Conservation (phyloP, 2,888 invertebrate species). For the Leistus spinibarbis region DNA sequence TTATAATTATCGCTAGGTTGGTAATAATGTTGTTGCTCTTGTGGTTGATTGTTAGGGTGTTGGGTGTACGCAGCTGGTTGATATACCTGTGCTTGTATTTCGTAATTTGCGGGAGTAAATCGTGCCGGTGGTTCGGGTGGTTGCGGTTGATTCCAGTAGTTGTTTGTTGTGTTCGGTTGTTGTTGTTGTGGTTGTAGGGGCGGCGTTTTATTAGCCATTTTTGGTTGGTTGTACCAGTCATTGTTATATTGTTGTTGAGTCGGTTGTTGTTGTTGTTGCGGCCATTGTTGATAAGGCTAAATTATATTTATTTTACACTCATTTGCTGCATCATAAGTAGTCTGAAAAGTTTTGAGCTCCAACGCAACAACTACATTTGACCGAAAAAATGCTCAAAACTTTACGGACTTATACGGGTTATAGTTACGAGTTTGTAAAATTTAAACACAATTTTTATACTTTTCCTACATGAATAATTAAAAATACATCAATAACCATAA, state of each 20-base stretch:
- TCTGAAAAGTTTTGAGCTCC: too few species aligned
- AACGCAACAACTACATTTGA: too few species aligned
- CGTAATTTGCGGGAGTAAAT: slow-evolving; percentile 45
- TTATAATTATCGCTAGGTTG: slow-evolving; percentile 26
- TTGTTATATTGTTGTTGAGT: slow-evolving; percentile 45
- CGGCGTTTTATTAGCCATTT: slow-evolving; percentile 44
- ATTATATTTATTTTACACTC: neutral
- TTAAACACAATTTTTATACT: too few species aligned
- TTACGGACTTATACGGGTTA: too few species aligned
- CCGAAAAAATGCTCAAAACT: too few species aligned
- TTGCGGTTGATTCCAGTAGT: slow-evolving; percentile 46
- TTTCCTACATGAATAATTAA: too few species aligned
- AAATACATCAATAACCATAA: too few species aligned
- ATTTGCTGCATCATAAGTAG: too few species aligned
- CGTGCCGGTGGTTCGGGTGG: slow-evolving; percentile 42
- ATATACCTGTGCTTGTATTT: slow-evolving; percentile 45
- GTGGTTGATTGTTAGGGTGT: slow-evolving; percentile 45
- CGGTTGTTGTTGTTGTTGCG: slow-evolving; percentile 52
- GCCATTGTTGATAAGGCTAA: slow-evolving; percentile 57
- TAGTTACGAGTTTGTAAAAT: too few species aligned
- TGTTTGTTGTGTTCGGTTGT: slow-evolving; percentile 48
- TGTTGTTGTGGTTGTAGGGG: slow-evolving; percentile 46
- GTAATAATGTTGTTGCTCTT: slow-evolving; percentile 9
- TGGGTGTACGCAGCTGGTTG: slow-evolving; percentile 49
- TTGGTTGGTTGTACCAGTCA: slow-evolving; percentile 57